phyloP scores from a whole-genome alignment of 2,888 invertebrate species.

The Caradrina kadenii region DNA sequence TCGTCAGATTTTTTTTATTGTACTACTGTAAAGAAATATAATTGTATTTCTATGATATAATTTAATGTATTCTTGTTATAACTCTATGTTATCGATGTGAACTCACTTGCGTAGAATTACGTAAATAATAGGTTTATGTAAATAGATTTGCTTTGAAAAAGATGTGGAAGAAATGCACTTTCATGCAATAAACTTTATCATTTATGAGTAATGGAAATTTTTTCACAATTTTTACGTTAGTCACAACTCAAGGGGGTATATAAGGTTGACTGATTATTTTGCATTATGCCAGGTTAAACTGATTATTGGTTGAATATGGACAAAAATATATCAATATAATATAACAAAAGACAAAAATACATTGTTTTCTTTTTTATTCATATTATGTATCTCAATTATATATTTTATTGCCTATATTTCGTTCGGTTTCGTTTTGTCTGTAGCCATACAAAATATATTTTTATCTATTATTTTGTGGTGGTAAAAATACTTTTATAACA shows the following conservation, averaged over 20 bases:
- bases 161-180: constrained; percentile 64
- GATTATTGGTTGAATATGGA: constrained; percentile 53
- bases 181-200: constrained; percentile 69
- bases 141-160: constrained; percentile 82
- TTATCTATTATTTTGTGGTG: constrained; percentile 72
- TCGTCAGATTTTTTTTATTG: constrained; percentile 72
- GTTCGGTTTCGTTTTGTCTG: constrained; percentile 46
- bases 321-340: constrained; percentile 58
- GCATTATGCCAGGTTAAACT: constrained; percentile 51
- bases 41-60: constrained; percentile 75
- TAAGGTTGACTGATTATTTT: constrained; percentile 63
- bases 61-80: constrained; percentile 70
- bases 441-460: constrained; percentile 53
- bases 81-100: constrained; percentile 71
- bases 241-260: constrained; percentile 61
- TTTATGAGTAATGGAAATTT: constrained; percentile 57
- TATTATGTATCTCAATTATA: constrained; percentile 41
- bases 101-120: constrained; percentile 77
- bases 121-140: constrained; percentile 83
- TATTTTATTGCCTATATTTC: constrained; percentile 36
- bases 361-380: constrained; percentile 44
- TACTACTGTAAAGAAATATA: constrained; percentile 76
- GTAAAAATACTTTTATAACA: constrained; percentile 72
- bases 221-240: constrained; percentile 51
- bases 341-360: constrained; percentile 60